A percentile compares a stretch with the other conserved stretches of the same genome.
Evolutionary conservation across 1,140 invertebrate species (phyloP).

Genomic region (Lucilia sericata): DNA sequence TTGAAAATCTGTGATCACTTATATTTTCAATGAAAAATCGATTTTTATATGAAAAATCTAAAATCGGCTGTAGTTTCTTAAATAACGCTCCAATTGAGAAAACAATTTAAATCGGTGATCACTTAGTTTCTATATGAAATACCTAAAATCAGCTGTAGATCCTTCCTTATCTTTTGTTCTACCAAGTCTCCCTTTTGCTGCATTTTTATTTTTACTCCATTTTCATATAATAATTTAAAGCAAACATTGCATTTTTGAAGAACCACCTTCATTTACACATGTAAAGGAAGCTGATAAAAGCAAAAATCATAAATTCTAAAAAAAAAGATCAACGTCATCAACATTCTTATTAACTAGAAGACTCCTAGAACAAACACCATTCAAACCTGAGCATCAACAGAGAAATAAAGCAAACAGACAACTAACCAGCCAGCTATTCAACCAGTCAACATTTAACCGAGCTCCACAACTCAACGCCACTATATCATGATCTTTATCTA

Average conservation of each 20-base stretch:
- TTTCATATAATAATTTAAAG: not conserved
- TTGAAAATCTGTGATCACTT: too few species aligned
- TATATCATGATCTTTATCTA: slow-evolving; percentile 39
- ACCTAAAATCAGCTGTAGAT: too few species aligned
- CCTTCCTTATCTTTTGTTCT: too few species aligned
- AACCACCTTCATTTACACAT: not conserved
- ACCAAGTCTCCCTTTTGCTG: too few species aligned
- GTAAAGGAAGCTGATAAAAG: not conserved
- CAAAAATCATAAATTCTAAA: slow-evolving; percentile 4
- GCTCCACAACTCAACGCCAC: slow-evolving; percentile 34
- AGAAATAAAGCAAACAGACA: not conserved
- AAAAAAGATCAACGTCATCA: not conserved
- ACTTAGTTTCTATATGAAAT: too few species aligned
- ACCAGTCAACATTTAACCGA: not conserved
- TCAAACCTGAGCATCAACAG: not conserved
- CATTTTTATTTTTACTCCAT: too few species aligned
- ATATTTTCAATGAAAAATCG: too few species aligned
- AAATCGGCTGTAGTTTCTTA: too few species aligned
- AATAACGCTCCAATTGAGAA: too few species aligned
- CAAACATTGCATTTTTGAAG: not conserved
- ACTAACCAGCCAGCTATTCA: not conserved
- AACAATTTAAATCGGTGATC: too few species aligned
- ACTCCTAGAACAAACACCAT: not conserved
- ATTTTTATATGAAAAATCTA: too few species aligned
- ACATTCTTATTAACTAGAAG: not conserved